Evolutionary conservation across 2,888 invertebrate genomes (phyloP).

Genomic region (Oxytorus armatus): DNA sequence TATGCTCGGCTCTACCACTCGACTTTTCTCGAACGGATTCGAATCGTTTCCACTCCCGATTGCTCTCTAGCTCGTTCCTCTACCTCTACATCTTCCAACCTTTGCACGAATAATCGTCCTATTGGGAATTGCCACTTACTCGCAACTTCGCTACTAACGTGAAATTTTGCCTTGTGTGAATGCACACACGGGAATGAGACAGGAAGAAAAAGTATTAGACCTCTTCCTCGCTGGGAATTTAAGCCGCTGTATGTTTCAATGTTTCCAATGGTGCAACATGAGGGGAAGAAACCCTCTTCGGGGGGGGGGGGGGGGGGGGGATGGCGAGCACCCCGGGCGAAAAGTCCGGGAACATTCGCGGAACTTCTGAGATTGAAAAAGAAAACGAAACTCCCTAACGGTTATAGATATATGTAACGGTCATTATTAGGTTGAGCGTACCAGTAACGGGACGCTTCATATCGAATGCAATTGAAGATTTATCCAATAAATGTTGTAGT

Average conservation of each 20-base stretch:
- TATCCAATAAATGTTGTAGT: slow-evolving; percentile 33
- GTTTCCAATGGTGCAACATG: slow-evolving; percentile 43
- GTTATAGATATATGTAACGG: neutral
- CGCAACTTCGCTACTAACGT: slow-evolving; percentile 75
- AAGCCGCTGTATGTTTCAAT: slow-evolving; percentile 42
- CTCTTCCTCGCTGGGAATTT: slow-evolving; percentile 29
- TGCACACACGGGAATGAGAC: slow-evolving; percentile 15
- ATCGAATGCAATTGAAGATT: slow-evolving; percentile 38
- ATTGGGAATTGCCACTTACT: slow-evolving; percentile 75
- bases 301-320: too few species aligned
- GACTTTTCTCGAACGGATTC: slow-evolving; percentile 55
- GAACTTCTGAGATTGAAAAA: slow-evolving; percentile 61
- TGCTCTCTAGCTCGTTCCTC: slow-evolving; percentile 29
- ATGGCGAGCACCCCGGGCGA: neutral
- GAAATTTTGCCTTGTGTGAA: slow-evolving; percentile 44
- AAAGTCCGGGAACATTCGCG: slow-evolving; percentile 44
- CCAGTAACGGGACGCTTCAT: neutral
- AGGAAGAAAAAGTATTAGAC: slow-evolving; percentile 21
- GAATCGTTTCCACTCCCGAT: slow-evolving; percentile 45
- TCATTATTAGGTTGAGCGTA: slow-evolving; percentile 17
- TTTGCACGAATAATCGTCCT: slow-evolving; percentile 76
- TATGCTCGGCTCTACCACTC: slow-evolving; percentile 38
- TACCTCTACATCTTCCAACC: slow-evolving; percentile 29
- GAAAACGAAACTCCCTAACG: slow-evolving; percentile 29
- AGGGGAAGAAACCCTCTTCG: slow-evolving; percentile 11